A percentile compares a stretch with the other conserved stretches of the same genome.
These are phyloP conservation scores for Dione vanillae DNA, from an alignment of 2,888 invertebrate genomes.

Conservation along the genomic window DNA sequence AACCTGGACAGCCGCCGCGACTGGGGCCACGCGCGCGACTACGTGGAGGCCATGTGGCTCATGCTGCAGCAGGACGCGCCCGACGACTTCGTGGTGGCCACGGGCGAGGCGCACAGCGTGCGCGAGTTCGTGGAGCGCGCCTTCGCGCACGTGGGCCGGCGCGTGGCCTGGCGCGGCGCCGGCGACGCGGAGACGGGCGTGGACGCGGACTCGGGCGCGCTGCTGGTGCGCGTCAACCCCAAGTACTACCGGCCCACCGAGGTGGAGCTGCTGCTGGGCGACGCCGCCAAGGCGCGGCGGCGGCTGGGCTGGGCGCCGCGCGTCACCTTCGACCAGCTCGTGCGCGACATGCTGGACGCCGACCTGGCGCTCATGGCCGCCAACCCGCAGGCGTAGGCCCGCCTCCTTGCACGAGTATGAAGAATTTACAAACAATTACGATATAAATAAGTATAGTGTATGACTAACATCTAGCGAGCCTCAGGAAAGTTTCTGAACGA, in stretches of 20 bases:
- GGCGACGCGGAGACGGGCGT: slow-evolving; percentile 91
- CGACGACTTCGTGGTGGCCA: slow-evolving; percentile 98
- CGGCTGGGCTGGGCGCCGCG: slow-evolving; percentile 95
- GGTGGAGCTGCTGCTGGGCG: slow-evolving; percentile 97
- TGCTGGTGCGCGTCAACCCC: slow-evolving; percentile 94
- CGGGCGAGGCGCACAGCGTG: slow-evolving; percentile 97
- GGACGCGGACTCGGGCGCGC: slow-evolving; percentile 87
- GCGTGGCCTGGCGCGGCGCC: slow-evolving; percentile 91
- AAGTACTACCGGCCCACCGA: slow-evolving; percentile 99
- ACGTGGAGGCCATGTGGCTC: slow-evolving; percentile 99
- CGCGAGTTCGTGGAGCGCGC: slow-evolving; percentile 97
- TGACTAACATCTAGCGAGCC: neutral
- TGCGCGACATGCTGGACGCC: slow-evolving; percentile 96
- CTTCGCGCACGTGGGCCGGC: slow-evolving; percentile 91
- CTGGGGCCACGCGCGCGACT: slow-evolving; percentile 99
- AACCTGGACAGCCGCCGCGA: slow-evolving; percentile 98
- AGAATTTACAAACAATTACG: neutral
- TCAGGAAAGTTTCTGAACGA: no score
- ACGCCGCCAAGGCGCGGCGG: slow-evolving; percentile 94
- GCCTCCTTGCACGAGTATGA: neutral
- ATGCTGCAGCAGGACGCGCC: slow-evolving; percentile 97
- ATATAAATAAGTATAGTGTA: neutral
- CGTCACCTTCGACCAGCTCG: slow-evolving; percentile 91
- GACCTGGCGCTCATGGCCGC: slow-evolving; percentile 96
- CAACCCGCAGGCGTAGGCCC: slow-evolving; percentile 92